Conservation (phyloP, 2,113 vertebrate genomes). For the Trogon melanurus region DNA sequence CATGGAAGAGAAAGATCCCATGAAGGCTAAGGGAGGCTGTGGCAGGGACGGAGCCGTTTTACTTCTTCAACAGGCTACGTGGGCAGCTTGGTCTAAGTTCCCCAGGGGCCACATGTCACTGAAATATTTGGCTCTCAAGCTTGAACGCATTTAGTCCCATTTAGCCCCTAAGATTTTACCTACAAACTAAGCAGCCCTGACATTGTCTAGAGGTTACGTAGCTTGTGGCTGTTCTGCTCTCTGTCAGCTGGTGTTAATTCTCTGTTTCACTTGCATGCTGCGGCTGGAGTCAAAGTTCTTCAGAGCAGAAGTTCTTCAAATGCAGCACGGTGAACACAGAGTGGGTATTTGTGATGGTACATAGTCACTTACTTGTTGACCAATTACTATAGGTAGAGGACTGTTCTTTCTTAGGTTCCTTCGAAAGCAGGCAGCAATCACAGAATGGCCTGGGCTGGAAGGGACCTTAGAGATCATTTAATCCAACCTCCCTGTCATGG, state of each 20-base stretch:
- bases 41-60: neutral
- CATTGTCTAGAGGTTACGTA: neutral
- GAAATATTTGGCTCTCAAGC: neutral
- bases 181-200: neutral
- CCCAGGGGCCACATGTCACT: neutral
- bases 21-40: no score
- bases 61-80: neutral
- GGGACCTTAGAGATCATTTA: no score
- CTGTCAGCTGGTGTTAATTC: neutral
- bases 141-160: neutral
- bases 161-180: neutral
- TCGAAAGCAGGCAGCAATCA: neutral
- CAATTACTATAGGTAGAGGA: neutral
- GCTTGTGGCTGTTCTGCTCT: neutral
- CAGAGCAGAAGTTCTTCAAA: neutral
- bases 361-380: neutral
- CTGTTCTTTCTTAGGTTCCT: neutral
- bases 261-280: neutral
- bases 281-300: neutral
- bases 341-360: rapidly evolving
- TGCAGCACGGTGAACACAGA: neutral
- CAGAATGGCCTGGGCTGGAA: no score
- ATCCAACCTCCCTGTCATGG: no score
- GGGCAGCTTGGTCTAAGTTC: neutral
- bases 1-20: neutral